Evolutionary conservation across 2,888 invertebrate species (phyloP), one percentile per base, ranked within the genome.

Genomic region (Megamerina dolium): DNA sequence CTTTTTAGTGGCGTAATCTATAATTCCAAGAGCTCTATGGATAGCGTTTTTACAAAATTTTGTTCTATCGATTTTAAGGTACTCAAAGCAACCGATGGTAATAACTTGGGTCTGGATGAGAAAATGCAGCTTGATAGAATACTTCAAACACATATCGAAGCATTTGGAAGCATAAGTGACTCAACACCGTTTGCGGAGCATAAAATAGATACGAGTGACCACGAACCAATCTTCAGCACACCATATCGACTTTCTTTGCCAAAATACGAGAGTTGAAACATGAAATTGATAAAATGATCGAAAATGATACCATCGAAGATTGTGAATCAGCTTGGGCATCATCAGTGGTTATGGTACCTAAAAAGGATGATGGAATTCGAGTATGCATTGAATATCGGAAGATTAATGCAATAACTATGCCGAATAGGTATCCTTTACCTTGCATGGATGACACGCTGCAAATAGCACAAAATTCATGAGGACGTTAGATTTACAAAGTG

Each of bases 381-480:
- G 46, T 68, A 17, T 66, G 61, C 29, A 41, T 63, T 0, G 64
- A 63, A 19, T 66, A 62, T 32, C 42, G 63, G 0, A 55, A 57
- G 21, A 38, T 66, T 1, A 64, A 65, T 31, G 38, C 54, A 0
- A 46, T 61, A 12, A 64, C 61, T 1, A 46, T 43, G 20, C 51
- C 57, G 3, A 61, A 64, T 38, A 45, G 48, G 2, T 71, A 69
- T 32, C 66, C 66, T 2, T 39, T 70, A n/a, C 72, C 71, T 2
- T 49, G 64, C 6, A 66, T 70, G 19, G 70, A 71, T 37, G 68
- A 71, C n/a, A n/a, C n/a, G n/a, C n/a, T n/a, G n/a, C n/a, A n/a
- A n/a, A n/a, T n/a, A n/a, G 45, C 6, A 50, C 53, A 4, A 47
- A 52, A 17, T 51, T 48, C 6, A 64, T 68, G 61, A 54, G 59